Percentiles rank a stretch among this genome's conserved stretches.
phyloP scores from a whole-genome alignment of 2,113 vertebrate species.

The Anser brachyrhynchus region DNA sequence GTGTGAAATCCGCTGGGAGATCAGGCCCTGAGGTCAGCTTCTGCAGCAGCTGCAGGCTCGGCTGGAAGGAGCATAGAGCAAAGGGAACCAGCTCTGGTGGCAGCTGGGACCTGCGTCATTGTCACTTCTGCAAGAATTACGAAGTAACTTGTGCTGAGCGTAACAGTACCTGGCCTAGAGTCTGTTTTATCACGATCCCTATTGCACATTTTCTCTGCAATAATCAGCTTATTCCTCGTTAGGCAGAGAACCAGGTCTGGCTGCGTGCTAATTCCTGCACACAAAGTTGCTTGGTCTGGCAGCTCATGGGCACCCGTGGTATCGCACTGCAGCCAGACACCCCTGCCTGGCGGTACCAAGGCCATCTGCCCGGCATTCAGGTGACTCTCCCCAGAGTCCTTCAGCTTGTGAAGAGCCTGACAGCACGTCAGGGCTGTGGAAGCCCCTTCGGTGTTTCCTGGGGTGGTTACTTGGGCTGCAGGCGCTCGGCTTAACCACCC shows the following conservation, averaged over 20 bases:
- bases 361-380: neutral
- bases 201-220: neutral
- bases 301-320: accelerated
- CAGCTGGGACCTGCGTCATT: accelerated
- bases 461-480: neutral
- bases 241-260: neutral
- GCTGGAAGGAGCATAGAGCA: neutral
- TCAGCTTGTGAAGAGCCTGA: neutral
- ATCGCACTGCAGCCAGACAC: neutral
- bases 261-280: neutral
- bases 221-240: neutral
- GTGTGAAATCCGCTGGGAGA: neutral
- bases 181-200: neutral
- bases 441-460: neutral
- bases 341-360: neutral
- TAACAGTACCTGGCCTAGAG: neutral
- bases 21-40: neutral
- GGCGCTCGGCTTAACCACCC: neutral
- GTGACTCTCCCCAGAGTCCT: neutral
- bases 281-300: neutral
- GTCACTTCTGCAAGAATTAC: neutral
- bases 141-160: neutral
- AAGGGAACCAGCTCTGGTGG: neutral
- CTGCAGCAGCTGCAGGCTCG: neutral
- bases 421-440: neutral